Evolutionary conservation across 2,888 invertebrate genomes (phyloP).

Genomic region (Drosophila affinis): DNA sequence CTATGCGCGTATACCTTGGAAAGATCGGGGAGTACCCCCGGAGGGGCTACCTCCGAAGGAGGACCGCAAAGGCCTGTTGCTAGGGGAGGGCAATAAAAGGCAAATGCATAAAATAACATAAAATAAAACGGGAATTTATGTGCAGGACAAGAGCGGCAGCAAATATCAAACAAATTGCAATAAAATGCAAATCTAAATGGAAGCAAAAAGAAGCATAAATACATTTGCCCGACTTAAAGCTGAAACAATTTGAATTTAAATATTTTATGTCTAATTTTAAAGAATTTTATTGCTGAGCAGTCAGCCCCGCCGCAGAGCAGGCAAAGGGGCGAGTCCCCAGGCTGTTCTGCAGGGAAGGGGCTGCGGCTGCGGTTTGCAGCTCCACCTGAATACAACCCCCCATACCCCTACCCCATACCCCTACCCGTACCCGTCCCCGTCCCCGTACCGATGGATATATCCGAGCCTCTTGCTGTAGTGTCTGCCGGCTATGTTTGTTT

Average conservation of each 20-base stretch:
- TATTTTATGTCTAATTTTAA: slow-evolving; percentile 73
- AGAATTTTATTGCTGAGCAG: slow-evolving; percentile 51
- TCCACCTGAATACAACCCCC: neutral
- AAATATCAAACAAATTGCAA: slow-evolving; percentile 77
- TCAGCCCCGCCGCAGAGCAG: slow-evolving; percentile 13
- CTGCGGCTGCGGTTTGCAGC: neutral
- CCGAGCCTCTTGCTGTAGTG: slow-evolving; percentile 51
- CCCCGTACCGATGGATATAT: slow-evolving; percentile 5
- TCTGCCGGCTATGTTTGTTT: slow-evolving; percentile 58
- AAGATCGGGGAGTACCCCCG: slow-evolving; percentile 45
- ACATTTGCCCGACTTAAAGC: slow-evolving; percentile 58
- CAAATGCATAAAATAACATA: slow-evolving; percentile 77
- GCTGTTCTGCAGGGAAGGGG: slow-evolving; percentile 30
- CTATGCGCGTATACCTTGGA: slow-evolving; percentile 15
- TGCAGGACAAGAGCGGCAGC: slow-evolving; percentile 37
- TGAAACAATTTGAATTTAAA: slow-evolving; percentile 60
- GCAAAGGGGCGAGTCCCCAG: slow-evolving; percentile 40
- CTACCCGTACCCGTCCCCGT: neutral
- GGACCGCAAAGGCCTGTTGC: slow-evolving; percentile 1
- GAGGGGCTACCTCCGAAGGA: neutral
- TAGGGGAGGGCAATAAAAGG: slow-evolving; percentile 65
- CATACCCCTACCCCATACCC: no score
- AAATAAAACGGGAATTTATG: slow-evolving; percentile 77
- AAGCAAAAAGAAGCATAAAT: slow-evolving; percentile 28
- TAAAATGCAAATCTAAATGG: slow-evolving; percentile 76